Conservation (phyloP, 2,797 vertebrate genomes). For the Cossypha dichroa region DNA sequence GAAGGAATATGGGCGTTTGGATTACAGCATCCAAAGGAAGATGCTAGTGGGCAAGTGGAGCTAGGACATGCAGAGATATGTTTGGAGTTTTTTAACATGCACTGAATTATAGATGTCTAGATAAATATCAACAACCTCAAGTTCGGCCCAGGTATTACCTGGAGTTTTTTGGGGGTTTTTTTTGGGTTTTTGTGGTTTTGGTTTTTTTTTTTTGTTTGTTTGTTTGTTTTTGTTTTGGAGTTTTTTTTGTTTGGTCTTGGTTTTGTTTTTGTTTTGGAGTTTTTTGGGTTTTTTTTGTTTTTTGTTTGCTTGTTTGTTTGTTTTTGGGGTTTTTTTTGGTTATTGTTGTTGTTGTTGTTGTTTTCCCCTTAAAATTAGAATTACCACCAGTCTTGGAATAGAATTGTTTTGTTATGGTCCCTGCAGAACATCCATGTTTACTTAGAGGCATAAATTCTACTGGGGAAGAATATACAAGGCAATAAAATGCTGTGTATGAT, state of each 20-base stretch:
- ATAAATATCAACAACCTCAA: neutral
- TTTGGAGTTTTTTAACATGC: fast-evolving
- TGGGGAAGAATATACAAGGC: neutral
- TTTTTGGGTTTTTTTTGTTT: too few species aligned
- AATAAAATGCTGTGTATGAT: neutral
- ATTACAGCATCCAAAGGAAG: neutral
- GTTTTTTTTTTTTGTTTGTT: too few species aligned
- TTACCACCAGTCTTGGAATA: neutral
- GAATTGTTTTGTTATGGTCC: neutral
- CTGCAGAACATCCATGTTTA: neutral
- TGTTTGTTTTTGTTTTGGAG: too few species aligned
- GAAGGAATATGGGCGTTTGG: neutral
- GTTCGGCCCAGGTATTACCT: neutral
- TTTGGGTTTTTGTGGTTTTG: too few species aligned
- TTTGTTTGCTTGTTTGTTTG: too few species aligned
- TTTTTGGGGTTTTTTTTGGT: neutral
- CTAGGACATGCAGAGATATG: neutral
- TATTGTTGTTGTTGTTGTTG: neutral
- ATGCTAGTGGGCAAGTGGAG: neutral
- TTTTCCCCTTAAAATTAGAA: neutral
- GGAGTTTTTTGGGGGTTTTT: neutral
- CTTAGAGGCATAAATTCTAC: neutral
- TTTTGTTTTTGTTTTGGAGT: too few species aligned
- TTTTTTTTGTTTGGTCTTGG: too few species aligned
- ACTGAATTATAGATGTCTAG: neutral